Evolutionary conservation across 2,797 vertebrate genomes (phyloP), one percentile per base, ranked within the genome.

Genomic region (Garrulus glandarius): DNA sequence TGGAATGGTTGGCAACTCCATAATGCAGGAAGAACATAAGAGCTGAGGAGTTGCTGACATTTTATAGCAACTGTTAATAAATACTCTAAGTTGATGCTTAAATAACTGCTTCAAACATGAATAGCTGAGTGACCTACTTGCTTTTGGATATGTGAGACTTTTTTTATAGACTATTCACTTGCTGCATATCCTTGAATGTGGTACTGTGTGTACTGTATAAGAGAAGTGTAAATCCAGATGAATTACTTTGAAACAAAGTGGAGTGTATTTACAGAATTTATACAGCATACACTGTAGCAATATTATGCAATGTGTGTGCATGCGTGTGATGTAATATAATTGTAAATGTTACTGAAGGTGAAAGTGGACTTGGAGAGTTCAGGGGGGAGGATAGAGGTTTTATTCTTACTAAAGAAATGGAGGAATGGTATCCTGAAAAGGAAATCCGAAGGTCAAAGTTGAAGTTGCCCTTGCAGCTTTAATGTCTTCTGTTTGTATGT

Each of bases 211-310:
- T 87, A 89, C 92, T 94, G 67, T 94, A 46, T 94, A 74, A 92
- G 70, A 95, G 57, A 94, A 91, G 49, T 90, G 79, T 95, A 96
- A 96, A 96, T 79, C 55, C 70, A 49, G 70, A 67, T 55, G 11
- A 89, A 81, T 59, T 82, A 67, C 95, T 96, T 95, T 96, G 95
- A 87, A 92, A 57, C 89, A 76, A 93, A 96, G 89, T 90, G 77
- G 87, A 79, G 87, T 88, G 69, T 92, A 86, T 96, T 93, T 95
- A 86, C 80, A 36, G 84, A 70, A 65, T 86, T 85, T 90, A 92
- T 72, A 37, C 79, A 87, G 91, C 94, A 92, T 81, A 93, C 91
- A 87, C 94, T 56, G 82, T 91, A 89, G 95, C 94, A 72, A 44
- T 85, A 46, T 93, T 67, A 94, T 89, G 91, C 95, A 84, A 87